Percentiles rank a stretch among this genome's conserved stretches.
These are phyloP conservation scores for Leptinotarsa peninsularis DNA, from an alignment of 2,888 invertebrate genomes.

Conservation along the genomic window DNA sequence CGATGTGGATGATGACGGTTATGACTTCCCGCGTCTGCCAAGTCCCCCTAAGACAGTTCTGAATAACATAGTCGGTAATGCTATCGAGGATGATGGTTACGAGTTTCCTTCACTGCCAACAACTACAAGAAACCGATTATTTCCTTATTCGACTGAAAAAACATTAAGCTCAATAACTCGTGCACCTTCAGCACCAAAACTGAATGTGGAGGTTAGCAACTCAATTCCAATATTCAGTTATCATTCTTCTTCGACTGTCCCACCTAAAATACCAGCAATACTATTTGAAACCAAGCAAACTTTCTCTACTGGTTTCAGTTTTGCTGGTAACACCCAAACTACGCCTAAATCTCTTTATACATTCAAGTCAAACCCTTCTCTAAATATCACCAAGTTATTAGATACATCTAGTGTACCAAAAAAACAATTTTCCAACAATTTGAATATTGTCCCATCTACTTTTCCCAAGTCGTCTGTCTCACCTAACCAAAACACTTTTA, in stretches of 20 bases:
- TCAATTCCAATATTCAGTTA: neutral
- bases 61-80: slow-evolving; percentile 7
- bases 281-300: neutral
- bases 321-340: neutral
- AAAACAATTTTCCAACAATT: no score
- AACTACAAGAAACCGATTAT: neutral
- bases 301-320: neutral
- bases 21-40: slow-evolving; percentile 55
- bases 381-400: neutral
- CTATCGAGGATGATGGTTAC: slow-evolving; percentile 29
- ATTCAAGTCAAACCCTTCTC: neutral
- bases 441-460: no score
- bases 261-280: neutral
- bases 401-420: neutral
- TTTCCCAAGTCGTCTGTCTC: no score
- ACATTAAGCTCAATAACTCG: neutral
- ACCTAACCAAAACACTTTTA: neutral
- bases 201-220: neutral
- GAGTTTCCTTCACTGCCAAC: slow-evolving; percentile 18
- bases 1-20: slow-evolving; percentile 49
- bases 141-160: neutral
- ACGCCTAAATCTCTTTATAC: neutral
- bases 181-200: neutral
- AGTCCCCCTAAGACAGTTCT: slow-evolving; percentile 25
- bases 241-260: neutral